A percentile compares a stretch with the other conserved stretches of the same genome.
Conservation (phyloP, 2,113 vertebrate genomes). For the Paramisgurnus dabryanus region DNA sequence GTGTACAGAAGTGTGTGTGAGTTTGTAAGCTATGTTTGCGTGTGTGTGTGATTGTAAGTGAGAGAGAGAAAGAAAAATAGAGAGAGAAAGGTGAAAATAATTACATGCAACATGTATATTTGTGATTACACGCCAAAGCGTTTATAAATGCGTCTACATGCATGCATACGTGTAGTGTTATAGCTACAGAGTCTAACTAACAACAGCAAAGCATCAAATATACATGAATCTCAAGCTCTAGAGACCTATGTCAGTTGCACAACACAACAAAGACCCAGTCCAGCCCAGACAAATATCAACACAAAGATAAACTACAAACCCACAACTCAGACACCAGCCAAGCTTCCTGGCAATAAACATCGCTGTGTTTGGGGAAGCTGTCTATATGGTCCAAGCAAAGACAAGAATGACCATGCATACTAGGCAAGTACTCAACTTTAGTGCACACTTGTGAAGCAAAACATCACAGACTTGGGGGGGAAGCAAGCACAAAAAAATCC, state of each 20-base stretch:
- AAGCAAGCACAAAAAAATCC: too few species aligned
- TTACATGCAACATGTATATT: background rate
- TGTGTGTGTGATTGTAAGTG: background rate
- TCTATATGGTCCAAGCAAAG: background rate
- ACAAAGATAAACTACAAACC: slow-evolving; percentile 51
- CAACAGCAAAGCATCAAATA: slow-evolving; percentile 60
- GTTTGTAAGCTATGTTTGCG: background rate
- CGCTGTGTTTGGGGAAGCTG: background rate
- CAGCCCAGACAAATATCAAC: slow-evolving; percentile 36
- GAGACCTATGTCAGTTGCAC: slow-evolving; percentile 21
- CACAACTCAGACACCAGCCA: slow-evolving; percentile 16
- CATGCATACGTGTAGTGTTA: slow-evolving; percentile 18
- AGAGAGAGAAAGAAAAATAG: background rate
- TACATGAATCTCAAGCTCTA: slow-evolving; percentile 54
- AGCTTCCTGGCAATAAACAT: slow-evolving; percentile 2
- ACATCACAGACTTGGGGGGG: too few species aligned
- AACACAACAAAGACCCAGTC: slow-evolving; percentile 42
- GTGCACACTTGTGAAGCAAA: too few species aligned
- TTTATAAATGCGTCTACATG: slow-evolving; percentile 31
- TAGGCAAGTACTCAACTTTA: too few species aligned
- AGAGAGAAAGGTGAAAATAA: background rate
- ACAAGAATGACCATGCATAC: too few species aligned
- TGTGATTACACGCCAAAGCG: slow-evolving; percentile 37
- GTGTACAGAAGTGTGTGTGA: slow-evolving; percentile 46
- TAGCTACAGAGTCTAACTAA: slow-evolving; percentile 53